Base-by-base conservation (phyloP, 2,113 vertebrate species). In the Ardeotis arabs region DNA sequence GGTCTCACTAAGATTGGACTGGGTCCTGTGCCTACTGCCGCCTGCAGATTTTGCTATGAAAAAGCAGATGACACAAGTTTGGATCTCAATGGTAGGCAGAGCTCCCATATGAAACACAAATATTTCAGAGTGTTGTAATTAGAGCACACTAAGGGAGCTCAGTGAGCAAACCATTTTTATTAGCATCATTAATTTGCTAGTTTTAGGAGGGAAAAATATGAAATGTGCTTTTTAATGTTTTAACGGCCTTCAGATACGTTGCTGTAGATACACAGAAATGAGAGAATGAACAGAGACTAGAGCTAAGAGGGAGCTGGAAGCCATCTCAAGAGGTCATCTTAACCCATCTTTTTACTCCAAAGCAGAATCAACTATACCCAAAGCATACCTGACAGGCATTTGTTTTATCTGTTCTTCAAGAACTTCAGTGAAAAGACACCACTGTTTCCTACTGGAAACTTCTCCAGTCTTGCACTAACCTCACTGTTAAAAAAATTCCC, bases 111-210 rank as follows among this genome's bases (percentile, higher is more conserved):
- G 92, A 94, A 95, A 59, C 44, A 88, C 75, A 96, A 93, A 93
- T 89, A 97, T 76, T 95, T 94, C 95, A 87, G 64, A 29, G 8
- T 52, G 22, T 50, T 94, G 62, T 96, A 97, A 97, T 97, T 96
- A 93, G 37, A 79, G 47, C 50, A 31, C 53, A 56, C 68, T 68
- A 66, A 86, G 37, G 69, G 72, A 91, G 27, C 12, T 33, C 0
- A 0, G 74, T 85, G 85, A 86, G 58, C 68, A 87, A 94, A 88
- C 63, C 58, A 45, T 93, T 95, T 97, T 95, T 95, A 94, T 94
- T 72, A 64, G 69, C 37, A 74, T 28, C 82, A 89, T 91, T 95
- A 96, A 95, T 96, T 93, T 96, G 50, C 33, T 95, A 80, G 73
- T 76, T 94, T 96, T 95, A 92, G 81, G 53, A 88, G 37, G 19